These are phyloP conservation scores for Julus scandinavius DNA, from an alignment of 2,888 invertebrate genomes.

Conservation along the genomic window DNA sequence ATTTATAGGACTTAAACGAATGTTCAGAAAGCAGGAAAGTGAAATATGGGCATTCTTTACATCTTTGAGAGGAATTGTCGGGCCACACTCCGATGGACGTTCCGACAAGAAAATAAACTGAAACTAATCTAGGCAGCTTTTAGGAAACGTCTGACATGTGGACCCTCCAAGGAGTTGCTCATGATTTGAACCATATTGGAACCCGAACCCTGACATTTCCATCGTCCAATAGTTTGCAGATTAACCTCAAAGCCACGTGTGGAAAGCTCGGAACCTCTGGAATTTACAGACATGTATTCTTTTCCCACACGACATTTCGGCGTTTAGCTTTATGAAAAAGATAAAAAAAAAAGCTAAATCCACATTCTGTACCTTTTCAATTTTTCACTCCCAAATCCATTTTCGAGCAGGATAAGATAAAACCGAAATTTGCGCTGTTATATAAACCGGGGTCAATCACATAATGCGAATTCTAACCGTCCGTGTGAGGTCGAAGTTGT, in stretches of 20 bases:
- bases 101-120: constrained; percentile 21
- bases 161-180: not conserved
- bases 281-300: not conserved
- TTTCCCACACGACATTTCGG: not conserved
- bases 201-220: not conserved
- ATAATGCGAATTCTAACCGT: not conserved
- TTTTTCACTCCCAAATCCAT: not conserved
- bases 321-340: not conserved
- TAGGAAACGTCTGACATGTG: constrained; percentile 20
- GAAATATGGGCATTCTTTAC: constrained; percentile 27
- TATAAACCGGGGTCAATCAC: not conserved
- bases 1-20: not conserved
- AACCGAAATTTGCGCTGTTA: not conserved
- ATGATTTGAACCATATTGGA: constrained; percentile 24
- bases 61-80: not conserved
- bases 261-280: not conserved
- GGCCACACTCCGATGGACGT: constrained; percentile 37
- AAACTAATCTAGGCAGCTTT: constrained; percentile 38
- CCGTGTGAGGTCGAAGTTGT: not conserved
- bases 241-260: constrained; percentile 25
- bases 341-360: not conserved
- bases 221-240: constrained; percentile 6
- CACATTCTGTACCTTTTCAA: not conserved
- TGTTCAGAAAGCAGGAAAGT: constrained; percentile 22
- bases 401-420: not conserved